Base-by-base conservation (phyloP, 1,140 invertebrate species). In the Zaprionus camerounensis region DNA sequence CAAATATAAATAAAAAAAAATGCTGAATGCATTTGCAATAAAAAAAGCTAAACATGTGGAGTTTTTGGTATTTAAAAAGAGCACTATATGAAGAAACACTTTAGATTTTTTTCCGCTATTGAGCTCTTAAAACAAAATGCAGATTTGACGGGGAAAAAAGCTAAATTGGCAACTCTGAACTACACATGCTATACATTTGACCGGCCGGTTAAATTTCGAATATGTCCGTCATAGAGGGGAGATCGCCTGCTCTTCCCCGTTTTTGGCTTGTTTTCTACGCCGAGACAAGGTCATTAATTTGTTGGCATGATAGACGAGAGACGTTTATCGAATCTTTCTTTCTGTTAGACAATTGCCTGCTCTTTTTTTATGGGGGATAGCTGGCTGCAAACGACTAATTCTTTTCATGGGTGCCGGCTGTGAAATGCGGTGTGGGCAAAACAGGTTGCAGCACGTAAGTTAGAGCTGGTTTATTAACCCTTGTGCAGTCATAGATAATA, bases 221-320 rank as follows among this genome's bases (percentile, higher is more conserved):
- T 20, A 6, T 34, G 15, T 36, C 5, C 55, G 17, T 1, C 20
- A 57, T 34, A 34, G 26, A 9, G 34, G 20, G 9, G 38, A 31
- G 3, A 46, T 63, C 17, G 28, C n/a, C 22, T 66, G 44, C 58
- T 24, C 26, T 73, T 64, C 26, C 22, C 12, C 36, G 51, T 57
- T 22, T 65, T 26, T 15, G n/a, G 12, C 36, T 56, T 26, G 38
- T 59, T 31, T 46, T 2, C 62, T 24, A 34, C 22, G 20, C 17
- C 15, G 28, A 24, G 62, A 34, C 70, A 76, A 76, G 74, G 74
- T 76, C 63, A 59, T 76, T 76, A 65, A 46, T 67, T 49, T 58
- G 26, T 62, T 74, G 62, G 68, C 73, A 72, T 46, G 22, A 36
- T n/a, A 76, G n/a, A 46, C 41, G n/a, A 17, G 34, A 5, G 13